These are phyloP conservation scores for Eleutherodactylus coqui DNA, from an alignment of 2,797 vertebrate genomes.

Conservation along the genomic window DNA sequence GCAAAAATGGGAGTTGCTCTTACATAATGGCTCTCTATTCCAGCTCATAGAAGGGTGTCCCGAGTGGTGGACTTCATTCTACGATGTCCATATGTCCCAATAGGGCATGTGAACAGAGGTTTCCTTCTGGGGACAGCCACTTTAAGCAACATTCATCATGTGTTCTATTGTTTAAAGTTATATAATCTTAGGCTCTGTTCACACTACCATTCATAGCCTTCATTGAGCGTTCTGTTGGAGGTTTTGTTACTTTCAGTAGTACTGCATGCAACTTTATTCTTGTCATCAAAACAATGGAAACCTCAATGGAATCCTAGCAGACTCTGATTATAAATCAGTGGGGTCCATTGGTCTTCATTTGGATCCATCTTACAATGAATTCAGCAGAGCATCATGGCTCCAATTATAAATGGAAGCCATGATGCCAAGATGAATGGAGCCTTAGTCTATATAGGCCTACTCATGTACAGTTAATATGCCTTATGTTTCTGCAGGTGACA, in stretches of 20 bases:
- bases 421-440: not conserved
- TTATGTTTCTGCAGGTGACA: constrained; percentile 71
- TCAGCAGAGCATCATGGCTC: not conserved
- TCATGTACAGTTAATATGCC: not conserved
- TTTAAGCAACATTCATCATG: no score
- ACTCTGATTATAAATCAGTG: not conserved
- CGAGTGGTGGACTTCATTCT: no score
- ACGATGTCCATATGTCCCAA: no score
- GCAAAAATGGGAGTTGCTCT: no score
- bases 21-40: no score
- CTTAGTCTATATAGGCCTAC: not conserved
- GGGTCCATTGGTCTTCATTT: not conserved
- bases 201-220: not conserved
- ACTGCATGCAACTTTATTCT: no score
- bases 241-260: not conserved
- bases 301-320: not conserved
- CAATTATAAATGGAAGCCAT: not conserved
- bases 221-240: not conserved
- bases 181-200: not conserved
- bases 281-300: not conserved
- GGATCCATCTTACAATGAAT: not conserved
- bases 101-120: no score
- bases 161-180: not conserved
- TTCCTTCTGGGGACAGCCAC: no score
- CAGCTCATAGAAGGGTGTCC: no score